These are phyloP conservation scores for Scytalopus superciliaris DNA, from an alignment of 2,113 vertebrate species.

Conservation along the genomic window DNA sequence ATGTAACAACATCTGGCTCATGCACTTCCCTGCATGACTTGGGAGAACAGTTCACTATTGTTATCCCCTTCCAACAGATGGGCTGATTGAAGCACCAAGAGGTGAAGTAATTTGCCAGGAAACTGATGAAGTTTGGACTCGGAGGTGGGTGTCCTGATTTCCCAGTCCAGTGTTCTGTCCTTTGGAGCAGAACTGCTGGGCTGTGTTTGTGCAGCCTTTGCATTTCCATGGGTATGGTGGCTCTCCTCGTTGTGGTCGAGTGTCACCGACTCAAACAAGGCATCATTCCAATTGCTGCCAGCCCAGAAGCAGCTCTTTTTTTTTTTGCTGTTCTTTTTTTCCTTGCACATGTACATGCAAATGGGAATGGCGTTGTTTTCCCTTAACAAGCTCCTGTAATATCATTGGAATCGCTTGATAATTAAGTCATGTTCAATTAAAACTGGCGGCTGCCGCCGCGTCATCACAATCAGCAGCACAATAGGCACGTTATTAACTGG, in stretches of 20 bases:
- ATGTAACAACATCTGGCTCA: not conserved
- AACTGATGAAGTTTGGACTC: not conserved
- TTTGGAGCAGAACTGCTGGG: not conserved
- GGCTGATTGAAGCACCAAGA: not conserved
- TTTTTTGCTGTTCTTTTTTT: not conserved
- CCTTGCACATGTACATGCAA: not conserved
- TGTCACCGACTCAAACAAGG: not conserved
- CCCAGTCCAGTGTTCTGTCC: not conserved
- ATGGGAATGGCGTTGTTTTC: conserved; percentile 5
- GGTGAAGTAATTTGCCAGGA: not conserved
- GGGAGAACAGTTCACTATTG: not conserved
- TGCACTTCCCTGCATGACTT: not conserved
- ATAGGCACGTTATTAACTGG: conserved; percentile 43
- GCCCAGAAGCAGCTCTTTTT: not conserved
- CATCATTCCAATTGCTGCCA: not conserved
- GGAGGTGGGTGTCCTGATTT: not conserved
- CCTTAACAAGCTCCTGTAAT: conserved; percentile 13
- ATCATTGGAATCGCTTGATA: not conserved
- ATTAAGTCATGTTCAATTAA: conserved; percentile 64
- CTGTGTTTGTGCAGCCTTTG: not conserved
- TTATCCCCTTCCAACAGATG: not conserved
- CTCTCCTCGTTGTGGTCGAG: not conserved
- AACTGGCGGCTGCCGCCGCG: not conserved
- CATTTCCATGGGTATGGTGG: rapidly evolving
- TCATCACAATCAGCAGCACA: conserved; percentile 44